phyloP scores from a whole-genome alignment of 2,888 invertebrate genomes.

The Nebria brevicollis region DNA sequence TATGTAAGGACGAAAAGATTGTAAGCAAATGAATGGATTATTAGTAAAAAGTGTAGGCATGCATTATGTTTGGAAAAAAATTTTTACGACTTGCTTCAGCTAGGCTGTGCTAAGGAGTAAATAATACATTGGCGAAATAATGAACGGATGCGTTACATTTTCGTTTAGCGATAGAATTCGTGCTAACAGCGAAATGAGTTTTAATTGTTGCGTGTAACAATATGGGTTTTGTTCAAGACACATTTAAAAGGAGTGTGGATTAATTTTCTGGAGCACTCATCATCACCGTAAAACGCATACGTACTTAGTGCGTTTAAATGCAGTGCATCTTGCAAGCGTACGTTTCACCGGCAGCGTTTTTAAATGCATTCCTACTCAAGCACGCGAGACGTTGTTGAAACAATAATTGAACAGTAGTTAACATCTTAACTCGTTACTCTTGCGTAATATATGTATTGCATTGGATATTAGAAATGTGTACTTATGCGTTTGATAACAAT shows the following conservation, averaged over 20 bases:
- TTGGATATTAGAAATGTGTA: neutral
- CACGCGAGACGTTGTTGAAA: neutral
- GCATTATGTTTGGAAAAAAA: too few relatives aligned
- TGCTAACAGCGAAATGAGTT: constrained; percentile 38
- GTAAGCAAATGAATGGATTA: too few relatives aligned
- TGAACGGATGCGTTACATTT: constrained; percentile 8
- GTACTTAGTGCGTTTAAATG: constrained; percentile 21
- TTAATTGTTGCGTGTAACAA: constrained; percentile 41
- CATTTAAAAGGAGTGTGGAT: constrained; percentile 35
- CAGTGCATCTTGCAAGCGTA: neutral
- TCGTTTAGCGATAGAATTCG: neutral
- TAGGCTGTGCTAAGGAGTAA: neutral
- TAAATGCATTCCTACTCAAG: constrained; percentile 4
- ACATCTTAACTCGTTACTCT: constrained; percentile 34
- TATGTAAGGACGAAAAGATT: too few relatives aligned
- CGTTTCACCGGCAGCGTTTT: constrained; percentile 6
- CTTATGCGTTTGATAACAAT: neutral
- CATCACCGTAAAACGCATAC: constrained; percentile 34
- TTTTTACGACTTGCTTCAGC: neutral
- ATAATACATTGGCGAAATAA: neutral
- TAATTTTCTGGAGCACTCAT: constrained; percentile 42
- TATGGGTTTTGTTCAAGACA: constrained; percentile 35
- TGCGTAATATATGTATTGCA: constrained; percentile 34
- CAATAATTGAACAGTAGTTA: constrained; percentile 34
- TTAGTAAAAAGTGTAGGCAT: too few relatives aligned